Base-by-base conservation (phyloP, 2,113 vertebrate species). In the Platysteira castanea region DNA sequence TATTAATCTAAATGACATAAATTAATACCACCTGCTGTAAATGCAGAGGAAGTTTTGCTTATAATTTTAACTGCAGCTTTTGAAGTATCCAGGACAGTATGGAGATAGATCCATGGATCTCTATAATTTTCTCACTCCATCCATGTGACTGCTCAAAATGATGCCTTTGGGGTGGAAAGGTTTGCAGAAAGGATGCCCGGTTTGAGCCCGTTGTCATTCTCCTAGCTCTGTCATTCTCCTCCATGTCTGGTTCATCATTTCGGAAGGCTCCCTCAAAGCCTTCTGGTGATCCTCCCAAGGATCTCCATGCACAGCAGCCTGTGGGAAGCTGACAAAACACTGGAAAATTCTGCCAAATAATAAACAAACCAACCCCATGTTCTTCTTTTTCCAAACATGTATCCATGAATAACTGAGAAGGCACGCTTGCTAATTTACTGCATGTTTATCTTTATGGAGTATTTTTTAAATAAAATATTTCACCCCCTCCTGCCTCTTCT, bases 1-100 rank as follows among this genome's bases (percentile, higher is more conserved):
- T 93, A 86, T 93, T 95, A 91, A 81, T 59, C 94, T 96, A 92
- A 94, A 78, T 76, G 93, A 96, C 95, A 96, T 28, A 70, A 91
- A 76, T 95, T 61, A 97, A 75, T 97, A 96, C 84, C 81, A 92
- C 86, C 79, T 90, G 95, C 95, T 80, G 63, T 60, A 84, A 88
- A 44, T 42, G 67, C 81, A 71, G 56, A 61, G 84, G 84, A 91
- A 96, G 78, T 94, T 96, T 89, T 81, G 61, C 18, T 94, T 75
- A 49, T 35, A 67, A 60, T 78, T 96, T 91, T 52, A 82, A 42
- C 73, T 80, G 33, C 64, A 77, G 82, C 52, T 78, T 95, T 96
- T 84, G 83, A 90, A 76, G 59, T 56, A 88, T 78, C 85, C 88
- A 74, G 71, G 65, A 67, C 44, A 84, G 52, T 33, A 59, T 79